Conservation (phyloP, 1,140 invertebrate species). For the Glossosoma conforme region DNA sequence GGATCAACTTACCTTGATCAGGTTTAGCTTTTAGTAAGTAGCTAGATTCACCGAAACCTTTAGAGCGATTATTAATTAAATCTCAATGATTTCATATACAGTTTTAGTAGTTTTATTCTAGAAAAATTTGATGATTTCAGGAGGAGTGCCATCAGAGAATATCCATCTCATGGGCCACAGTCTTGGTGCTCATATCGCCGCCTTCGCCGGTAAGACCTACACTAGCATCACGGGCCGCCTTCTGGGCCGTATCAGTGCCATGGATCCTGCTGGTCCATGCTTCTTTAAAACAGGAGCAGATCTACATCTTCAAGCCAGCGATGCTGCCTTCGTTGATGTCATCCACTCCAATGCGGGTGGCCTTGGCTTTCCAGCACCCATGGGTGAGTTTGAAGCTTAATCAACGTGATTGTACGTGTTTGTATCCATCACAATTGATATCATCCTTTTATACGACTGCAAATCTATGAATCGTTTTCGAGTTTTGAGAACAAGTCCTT, state of each 20-base stretch:
- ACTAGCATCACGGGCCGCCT: conserved; percentile 44
- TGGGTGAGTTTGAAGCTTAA: not conserved
- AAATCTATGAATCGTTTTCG: not conserved
- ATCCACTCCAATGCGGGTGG: conserved; percentile 64
- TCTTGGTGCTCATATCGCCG: conserved; percentile 76
- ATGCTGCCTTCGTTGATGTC: conserved; percentile 67
- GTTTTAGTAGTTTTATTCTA: too few relatives aligned
- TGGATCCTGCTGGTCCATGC: conserved; percentile 67
- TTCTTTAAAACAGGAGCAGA: conserved; percentile 52
- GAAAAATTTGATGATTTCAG: too few relatives aligned
- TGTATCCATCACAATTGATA: not conserved
- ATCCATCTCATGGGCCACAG: conserved; percentile 87
- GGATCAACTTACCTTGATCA: too few relatives aligned
- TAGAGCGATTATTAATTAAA: too few relatives aligned
- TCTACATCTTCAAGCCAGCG: conserved; percentile 54
- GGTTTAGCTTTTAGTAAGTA: too few relatives aligned
- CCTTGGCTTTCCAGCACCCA: conserved; percentile 37
- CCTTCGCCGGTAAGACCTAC: conserved; percentile 61
- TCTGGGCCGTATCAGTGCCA: conserved; percentile 60
- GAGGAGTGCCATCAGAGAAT: too few relatives aligned
- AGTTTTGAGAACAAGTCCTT: not conserved
- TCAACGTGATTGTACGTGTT: not conserved
- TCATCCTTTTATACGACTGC: too few relatives aligned
- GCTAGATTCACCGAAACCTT: too few relatives aligned
- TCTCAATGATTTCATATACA: too few relatives aligned